phyloP scores from a whole-genome alignment of 2,888 invertebrate species.

The Nesidiocoris tenuis region DNA sequence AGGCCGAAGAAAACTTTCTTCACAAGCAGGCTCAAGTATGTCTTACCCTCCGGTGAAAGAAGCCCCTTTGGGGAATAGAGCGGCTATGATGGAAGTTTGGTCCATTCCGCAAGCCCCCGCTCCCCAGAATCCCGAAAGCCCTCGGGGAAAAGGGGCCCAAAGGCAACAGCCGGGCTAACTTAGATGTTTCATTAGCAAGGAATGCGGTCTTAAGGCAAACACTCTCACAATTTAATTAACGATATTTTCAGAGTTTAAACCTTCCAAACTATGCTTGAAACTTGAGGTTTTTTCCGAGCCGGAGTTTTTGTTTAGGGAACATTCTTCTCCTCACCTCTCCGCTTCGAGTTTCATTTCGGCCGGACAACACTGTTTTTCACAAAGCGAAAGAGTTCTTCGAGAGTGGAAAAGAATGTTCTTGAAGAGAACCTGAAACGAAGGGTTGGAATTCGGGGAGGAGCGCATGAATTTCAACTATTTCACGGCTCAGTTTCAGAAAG shows the following conservation, averaged over 20 bases:
- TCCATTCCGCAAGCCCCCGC: conserved; percentile 17
- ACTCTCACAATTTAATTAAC: conserved; percentile 39
- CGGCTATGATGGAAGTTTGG: conserved; percentile 29
- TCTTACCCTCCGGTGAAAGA: conserved; percentile 2
- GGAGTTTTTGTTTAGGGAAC: conserved; percentile 19
- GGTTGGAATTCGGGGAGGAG: not conserved
- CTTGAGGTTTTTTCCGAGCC: not conserved
- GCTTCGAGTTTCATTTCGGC: not conserved
- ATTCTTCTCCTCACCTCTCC: conserved; percentile 13
- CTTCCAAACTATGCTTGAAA: conserved; percentile 24
- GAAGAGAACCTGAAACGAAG: not conserved
- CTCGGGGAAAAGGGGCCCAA: not conserved
- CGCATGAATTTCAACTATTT: not conserved
- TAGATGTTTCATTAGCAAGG: conserved; percentile 38
- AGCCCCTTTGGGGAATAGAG: not conserved
- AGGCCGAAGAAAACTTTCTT: conserved; percentile 21
- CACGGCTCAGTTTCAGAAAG: not conserved
- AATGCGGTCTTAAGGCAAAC: conserved; percentile 32
- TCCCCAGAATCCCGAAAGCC: not conserved
- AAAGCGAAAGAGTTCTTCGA: not conserved
- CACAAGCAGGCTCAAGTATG: conserved; percentile 25
- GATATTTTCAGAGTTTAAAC: conserved; percentile 17
- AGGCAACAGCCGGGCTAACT: conserved; percentile 19
- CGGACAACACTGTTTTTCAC: not conserved
- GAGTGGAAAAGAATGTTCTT: not conserved